Evolutionary conservation across 92 coral and sea anemone species (phyloP), one percentile per base, ranked within the genome.

Genomic region (Palythoa grandiflora): DNA sequence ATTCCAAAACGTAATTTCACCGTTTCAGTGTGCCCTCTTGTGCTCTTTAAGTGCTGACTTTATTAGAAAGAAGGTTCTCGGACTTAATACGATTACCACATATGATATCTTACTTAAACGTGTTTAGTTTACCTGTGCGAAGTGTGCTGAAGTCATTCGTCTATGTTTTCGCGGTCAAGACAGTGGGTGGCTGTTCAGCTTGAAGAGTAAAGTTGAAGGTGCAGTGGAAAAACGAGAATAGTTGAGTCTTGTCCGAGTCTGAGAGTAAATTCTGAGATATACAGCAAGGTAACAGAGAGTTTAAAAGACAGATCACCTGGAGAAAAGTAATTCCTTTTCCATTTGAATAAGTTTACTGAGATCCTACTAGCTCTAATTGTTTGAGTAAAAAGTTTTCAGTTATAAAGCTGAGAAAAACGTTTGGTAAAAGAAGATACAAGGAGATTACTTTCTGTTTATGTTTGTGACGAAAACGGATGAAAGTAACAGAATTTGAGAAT

Each of bases 151-250:
- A 44, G 63, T 51, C 81, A 77, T n/a, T 77, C 40, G n/a, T 53
- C 47, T 51, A 65, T 76, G 80, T 38, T n/a, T 36, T 76, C 61
- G 51, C 17, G 65, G 13, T 57, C 80, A 54, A 20, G 80, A 51
- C 83, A 54, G 38, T 38, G 20, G 83, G 15, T 37, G 19, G 83
- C 16, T 19, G 83, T 77, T 40, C 83, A 53, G 39, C 65, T 77
- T 52, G 83, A 2, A 20, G 54, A 50, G 12, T 51, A 66, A 28
- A 9, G 83, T 57, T 53, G 40, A 77, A 21, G 80, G 28, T 48
- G 44, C 19, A 4, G 7, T 21, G 48, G 52, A 38, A 15, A 13
- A 57, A 13, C 6, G 68, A 54, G 37, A 48, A 21, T 38, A 76
- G 57, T 9, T 59, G n/a, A 76, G 44, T 28, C 16, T 21, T 50